A percentile compares a stretch with the other conserved stretches of the same genome.
Conservation (phyloP, 2,888 invertebrate genomes). For the Oconnorella tubifera region DNA sequence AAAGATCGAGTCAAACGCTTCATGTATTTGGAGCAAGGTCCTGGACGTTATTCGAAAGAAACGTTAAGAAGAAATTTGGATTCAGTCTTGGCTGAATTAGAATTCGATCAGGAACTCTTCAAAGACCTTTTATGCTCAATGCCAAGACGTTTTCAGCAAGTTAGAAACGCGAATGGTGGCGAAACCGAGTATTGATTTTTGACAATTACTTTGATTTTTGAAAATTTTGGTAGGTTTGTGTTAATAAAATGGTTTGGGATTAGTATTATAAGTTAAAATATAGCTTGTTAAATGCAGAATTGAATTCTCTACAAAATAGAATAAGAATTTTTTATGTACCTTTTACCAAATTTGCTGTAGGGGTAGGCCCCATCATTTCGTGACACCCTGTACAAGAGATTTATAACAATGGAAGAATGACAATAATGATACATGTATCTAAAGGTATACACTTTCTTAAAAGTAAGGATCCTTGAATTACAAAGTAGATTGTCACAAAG, state of each 20-base stretch:
- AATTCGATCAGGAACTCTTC: not conserved
- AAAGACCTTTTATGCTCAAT: not conserved
- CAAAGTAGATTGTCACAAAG: too few relatives aligned
- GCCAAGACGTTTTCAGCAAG: not conserved
- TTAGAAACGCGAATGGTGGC: not conserved
- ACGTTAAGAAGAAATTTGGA: not conserved
- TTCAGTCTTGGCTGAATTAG: not conserved
- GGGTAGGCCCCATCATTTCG: not conserved
- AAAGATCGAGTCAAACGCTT: not conserved
- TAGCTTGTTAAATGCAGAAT: not conserved
- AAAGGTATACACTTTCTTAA: too few relatives aligned
- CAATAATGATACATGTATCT: too few relatives aligned
- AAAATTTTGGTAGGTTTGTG: not conserved
- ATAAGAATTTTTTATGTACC: not conserved
- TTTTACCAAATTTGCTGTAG: not conserved
- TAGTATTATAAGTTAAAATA: not conserved
- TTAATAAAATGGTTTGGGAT: not conserved
- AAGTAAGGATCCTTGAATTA: too few relatives aligned
- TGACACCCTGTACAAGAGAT: constrained; percentile 1
- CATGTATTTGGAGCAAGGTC: not conserved
- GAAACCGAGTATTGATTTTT: not conserved
- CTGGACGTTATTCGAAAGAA: not conserved
- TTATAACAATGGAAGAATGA: too few relatives aligned
- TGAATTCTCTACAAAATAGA: not conserved
- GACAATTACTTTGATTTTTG: not conserved